Conservation (phyloP, 2,113 vertebrate species). For the Campylomormyrus tamandua region DNA sequence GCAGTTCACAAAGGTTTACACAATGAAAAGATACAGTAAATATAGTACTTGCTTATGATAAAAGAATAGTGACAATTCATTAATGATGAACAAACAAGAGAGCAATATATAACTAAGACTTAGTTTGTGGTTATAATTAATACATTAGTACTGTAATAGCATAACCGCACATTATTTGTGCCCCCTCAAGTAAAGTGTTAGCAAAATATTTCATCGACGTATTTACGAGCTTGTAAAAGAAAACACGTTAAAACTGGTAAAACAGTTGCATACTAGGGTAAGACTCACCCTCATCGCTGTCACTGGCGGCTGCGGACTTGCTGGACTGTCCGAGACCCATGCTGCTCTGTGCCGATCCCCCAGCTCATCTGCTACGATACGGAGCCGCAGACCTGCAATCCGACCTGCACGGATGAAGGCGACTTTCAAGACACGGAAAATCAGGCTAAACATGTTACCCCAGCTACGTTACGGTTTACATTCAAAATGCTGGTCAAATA, state of each 20-base stretch:
- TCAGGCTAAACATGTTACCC: neutral
- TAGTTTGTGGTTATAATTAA: neutral
- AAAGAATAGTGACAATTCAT: neutral
- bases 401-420: constrained; percentile 19
- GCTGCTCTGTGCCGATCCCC: constrained; percentile 36
- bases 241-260: neutral
- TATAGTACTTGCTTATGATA: neutral
- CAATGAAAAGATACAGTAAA: neutral
- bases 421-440: neutral
- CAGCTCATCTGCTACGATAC: constrained; percentile 35
- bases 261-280: neutral
- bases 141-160: neutral
- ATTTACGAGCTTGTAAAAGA: neutral
- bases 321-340: constrained; percentile 91
- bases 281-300: constrained; percentile 76
- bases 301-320: constrained; percentile 62
- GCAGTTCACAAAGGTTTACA: neutral
- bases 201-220: neutral
- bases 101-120: neutral
- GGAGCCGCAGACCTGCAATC: constrained; percentile 37
- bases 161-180: neutral
- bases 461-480: neutral
- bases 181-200: neutral
- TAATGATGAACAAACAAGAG: neutral
- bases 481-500: neutral